Conservation (phyloP, 2,113 vertebrate species). For the Trogon surrucura region DNA sequence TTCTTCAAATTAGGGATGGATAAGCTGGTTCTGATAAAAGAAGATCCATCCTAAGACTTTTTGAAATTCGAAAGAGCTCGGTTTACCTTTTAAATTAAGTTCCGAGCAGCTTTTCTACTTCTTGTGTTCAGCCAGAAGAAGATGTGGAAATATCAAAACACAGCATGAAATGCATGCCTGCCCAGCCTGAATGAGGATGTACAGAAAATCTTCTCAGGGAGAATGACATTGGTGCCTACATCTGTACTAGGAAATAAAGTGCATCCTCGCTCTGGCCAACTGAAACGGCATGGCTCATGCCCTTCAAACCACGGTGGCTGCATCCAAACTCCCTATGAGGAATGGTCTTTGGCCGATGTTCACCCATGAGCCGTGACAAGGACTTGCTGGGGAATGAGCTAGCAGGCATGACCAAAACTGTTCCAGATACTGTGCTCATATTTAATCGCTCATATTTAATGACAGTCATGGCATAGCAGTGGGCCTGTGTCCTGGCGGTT, state of each 20-base stretch:
- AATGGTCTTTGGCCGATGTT: neutral
- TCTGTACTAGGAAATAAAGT: neutral
- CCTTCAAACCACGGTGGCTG: neutral
- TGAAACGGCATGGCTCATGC: neutral
- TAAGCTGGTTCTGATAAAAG: constrained; percentile 51
- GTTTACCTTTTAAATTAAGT: constrained; percentile 59
- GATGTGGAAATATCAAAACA: constrained; percentile 51
- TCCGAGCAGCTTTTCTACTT: constrained; percentile 27
- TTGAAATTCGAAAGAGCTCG: constrained; percentile 49
- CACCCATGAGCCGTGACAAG: neutral
- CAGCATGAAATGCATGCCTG: constrained; percentile 33
- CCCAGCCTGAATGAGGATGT: neutral
- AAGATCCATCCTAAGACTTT: constrained; percentile 27
- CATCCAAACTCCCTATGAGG: neutral
- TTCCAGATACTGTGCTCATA: neutral
- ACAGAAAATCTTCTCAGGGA: constrained; percentile 39
- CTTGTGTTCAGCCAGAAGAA: constrained; percentile 20
- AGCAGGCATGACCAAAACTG: neutral
- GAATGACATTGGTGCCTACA: neutral
- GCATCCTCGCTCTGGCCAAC: neutral
- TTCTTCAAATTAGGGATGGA: constrained; percentile 30
- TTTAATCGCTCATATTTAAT: neutral
- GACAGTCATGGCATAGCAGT: neutral
- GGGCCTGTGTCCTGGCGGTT: neutral
- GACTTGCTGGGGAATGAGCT: neutral